Base-by-base conservation (phyloP, 2,888 invertebrate species). In the Falcaria lacertinaria region DNA sequence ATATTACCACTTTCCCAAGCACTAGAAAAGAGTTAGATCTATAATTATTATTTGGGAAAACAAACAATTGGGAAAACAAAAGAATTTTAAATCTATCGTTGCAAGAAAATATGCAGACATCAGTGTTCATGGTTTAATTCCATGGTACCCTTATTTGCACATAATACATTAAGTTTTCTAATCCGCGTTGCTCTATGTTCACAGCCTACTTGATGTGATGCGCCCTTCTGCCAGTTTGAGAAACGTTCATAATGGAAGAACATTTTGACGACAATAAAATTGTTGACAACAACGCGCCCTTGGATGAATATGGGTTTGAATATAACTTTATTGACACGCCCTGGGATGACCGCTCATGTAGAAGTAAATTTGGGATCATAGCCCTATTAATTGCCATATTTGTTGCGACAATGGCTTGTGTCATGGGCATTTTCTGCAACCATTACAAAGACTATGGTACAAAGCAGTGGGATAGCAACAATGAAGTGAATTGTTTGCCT, bases 311-410 rank as follows among this genome's bases (percentile, higher is more conserved):
- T 42, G 67, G 74, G 45, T 84, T 70, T 47, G 57, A 61, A 46
- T 79, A 69, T 50, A 77, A 80, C 64, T 86, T 86, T 52, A 60
- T 86, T 25, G 74, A 70, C 43, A 69, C 43, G 14, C 86, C 87
- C 8, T 88, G 87, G 87, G 86, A 86, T 41, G 79, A 83, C 42
- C 70, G 87, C 11, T 59, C 82, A 3, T 56, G 50, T 7, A 72
- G 52, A 48, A 87, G 81, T 55, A 85, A 85, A 74, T 50, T 69
- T 34, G 69, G 75, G 5, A 76, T 85, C 11, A 47, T 80, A 32
- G 43, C 66, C 36, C 58, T 87, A 43, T 56, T 86, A 6, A 17
- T 68, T 15, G 47, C 69, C n/a, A 80, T 87, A 58, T 77, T 81
- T 48, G 44, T 64, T 2, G 65, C 57, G 7, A 81, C 65, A 1